Evolutionary conservation across 1,140 invertebrate species (phyloP).

Genomic region (Caenorhabditis remanei): DNA sequence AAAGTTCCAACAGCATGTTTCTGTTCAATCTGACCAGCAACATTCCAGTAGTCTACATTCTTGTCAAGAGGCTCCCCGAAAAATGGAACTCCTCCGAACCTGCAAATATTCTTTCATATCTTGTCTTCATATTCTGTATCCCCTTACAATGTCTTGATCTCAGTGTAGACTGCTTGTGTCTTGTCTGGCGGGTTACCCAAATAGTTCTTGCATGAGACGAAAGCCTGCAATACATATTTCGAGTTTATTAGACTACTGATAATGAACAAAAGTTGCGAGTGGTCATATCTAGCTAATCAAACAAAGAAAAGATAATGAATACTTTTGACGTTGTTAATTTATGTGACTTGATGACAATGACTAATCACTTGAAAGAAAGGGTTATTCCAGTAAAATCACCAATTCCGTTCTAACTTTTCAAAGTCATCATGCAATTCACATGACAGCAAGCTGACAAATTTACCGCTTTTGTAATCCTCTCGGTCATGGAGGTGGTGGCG

Average conservation of each 20-base stretch:
- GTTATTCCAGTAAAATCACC: too few relatives aligned
- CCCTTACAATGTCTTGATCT: constrained; percentile 21
- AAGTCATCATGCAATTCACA: not conserved
- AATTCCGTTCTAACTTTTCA: not conserved
- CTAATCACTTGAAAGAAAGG: not conserved
- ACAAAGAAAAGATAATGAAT: not conserved
- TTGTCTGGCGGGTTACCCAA: not conserved
- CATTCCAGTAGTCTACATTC: constrained; percentile 17
- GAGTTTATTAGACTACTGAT: not conserved
- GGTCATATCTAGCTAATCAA: not conserved
- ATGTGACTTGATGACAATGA: constrained; percentile 29
- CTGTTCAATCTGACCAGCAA: constrained; percentile 43
- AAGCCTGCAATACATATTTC: constrained; percentile 28
- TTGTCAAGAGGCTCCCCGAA: constrained; percentile 10
- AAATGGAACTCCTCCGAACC: constrained; percentile 62
- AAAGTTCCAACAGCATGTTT: constrained; percentile 65
- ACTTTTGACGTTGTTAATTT: not conserved
- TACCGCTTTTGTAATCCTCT: constrained; percentile 64
- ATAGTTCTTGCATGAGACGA: not conserved
- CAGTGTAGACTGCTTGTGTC: not conserved
- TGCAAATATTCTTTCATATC: not conserved
- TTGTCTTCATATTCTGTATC: not conserved
- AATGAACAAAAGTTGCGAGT: not conserved
- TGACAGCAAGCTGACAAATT: not conserved
- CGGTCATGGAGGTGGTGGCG: constrained; percentile 58